phyloP scores from a whole-genome alignment of 1,140 invertebrate species.

The Heliconius himera region DNA sequence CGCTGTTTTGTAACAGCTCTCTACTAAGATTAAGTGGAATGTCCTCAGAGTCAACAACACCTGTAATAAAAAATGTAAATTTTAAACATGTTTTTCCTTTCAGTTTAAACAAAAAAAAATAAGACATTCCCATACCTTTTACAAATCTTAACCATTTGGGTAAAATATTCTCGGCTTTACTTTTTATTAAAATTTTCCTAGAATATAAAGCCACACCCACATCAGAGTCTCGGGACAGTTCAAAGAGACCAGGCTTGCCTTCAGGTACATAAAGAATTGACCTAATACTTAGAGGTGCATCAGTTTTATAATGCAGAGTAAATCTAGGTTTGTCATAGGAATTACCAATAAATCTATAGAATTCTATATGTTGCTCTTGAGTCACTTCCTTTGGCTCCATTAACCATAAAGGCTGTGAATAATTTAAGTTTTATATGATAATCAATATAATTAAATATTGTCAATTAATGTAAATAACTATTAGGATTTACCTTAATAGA shows the following conservation, averaged over 20 bases:
- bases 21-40: conserved; percentile 98
- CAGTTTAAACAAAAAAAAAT: conserved; percentile 2
- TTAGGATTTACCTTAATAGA: conserved; percentile 86
- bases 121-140: conserved; percentile 85
- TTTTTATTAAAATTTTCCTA: conserved; percentile 94
- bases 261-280: conserved; percentile 97
- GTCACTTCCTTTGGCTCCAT: conserved; percentile 94
- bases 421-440: conserved; percentile 19
- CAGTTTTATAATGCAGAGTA: conserved; percentile 92
- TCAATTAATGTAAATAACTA: not conserved
- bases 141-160: conserved; percentile 97
- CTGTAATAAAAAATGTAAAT: conserved; percentile 70
- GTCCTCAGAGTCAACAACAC: conserved; percentile 98
- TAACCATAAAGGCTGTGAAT: conserved; percentile 93
- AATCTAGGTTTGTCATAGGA: conserved; percentile 93
- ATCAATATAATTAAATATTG: not conserved
- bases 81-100: not conserved
- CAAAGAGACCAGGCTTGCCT: conserved; percentile 93
- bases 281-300: conserved; percentile 95
- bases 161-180: conserved; percentile 93
- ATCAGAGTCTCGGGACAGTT: conserved; percentile 91
- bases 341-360: conserved; percentile 94
- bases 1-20: conserved; percentile 96
- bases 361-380: conserved; percentile 93
- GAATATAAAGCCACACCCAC: conserved; percentile 94